Percentiles rank a stretch among this genome's conserved stretches.
Evolutionary conservation across 2,797 vertebrate genomes (phyloP).

Genomic region (Dallia pectoralis): DNA sequence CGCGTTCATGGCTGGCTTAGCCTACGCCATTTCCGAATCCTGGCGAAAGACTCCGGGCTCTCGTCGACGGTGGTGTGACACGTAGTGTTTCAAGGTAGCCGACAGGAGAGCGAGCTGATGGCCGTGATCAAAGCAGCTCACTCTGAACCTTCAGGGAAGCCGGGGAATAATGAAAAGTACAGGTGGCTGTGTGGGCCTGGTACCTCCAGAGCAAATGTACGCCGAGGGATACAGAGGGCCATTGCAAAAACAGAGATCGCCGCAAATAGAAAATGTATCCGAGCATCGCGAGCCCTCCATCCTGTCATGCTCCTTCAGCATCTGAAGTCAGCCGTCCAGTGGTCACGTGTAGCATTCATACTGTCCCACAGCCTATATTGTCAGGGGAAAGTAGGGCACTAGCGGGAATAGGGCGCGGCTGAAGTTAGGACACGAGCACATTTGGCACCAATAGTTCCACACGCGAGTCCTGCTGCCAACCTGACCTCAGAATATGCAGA

Average conservation of each 20-base stretch:
- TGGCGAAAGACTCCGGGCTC: not conserved
- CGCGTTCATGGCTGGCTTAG: not conserved
- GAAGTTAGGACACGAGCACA: not conserved
- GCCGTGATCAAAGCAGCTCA: not conserved
- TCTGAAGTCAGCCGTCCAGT: too few species aligned
- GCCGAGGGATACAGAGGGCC: not conserved
- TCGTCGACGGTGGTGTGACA: not conserved
- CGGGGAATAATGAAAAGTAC: not conserved
- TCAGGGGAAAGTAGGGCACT: too few species aligned
- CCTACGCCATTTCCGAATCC: not conserved
- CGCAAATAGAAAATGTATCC: too few species aligned
- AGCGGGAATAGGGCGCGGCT: too few species aligned
- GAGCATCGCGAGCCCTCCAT: too few species aligned
- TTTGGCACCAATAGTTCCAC: not conserved
- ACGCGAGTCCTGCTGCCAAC: not conserved
- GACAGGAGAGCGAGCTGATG: not conserved
- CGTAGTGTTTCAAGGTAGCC: not conserved
- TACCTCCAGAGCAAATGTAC: not conserved
- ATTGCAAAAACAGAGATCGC: too few species aligned
- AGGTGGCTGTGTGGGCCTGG: not conserved
- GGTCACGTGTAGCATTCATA: too few species aligned
- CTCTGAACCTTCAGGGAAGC: not conserved
- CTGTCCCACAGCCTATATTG: too few species aligned
- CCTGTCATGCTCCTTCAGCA: too few species aligned
- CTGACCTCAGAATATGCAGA: not conserved